Base-by-base conservation (phyloP, 2,113 vertebrate genomes). In the Prionailurus viverrinus region DNA sequence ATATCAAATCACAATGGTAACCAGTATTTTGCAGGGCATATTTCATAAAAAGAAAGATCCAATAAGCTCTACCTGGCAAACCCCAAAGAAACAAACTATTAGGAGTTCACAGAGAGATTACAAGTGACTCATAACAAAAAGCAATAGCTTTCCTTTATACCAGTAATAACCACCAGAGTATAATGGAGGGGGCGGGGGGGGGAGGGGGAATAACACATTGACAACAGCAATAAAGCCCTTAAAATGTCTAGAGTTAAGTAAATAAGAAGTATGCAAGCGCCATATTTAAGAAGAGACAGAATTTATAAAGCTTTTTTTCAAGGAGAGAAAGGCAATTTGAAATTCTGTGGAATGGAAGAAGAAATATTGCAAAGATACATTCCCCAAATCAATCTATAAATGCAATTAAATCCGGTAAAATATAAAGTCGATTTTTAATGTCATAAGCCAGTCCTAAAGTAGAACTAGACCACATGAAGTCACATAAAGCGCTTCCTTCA, bases 11-110 rank as follows among this genome's bases (percentile, higher is more conserved):
- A 93, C 27, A 84, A n/a, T 5, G 29, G 87, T 89, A 93, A 71
- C 9, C 33, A 71, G 25, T 89, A 85, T 61, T 93, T 71, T 93
- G 1, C 45, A 85, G 25, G 58, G 58, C 8, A 74, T 73, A 93
- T 78, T 68, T 95, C 58, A 86, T 53, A 45, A 41, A 81, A 83
- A 93, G 53, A 96, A 96, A 97, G 25, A 74, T 80, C 39, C 36
- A 92, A 23, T 78, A 83, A 82, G 9, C 9, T 73, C 82, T 92
- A 82, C 66, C 53, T 86, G 14, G 31, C 0, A 89, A 92, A 85
- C 82, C 21, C 53, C 29, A 95, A 94, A 86, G 58, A 97, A 96
- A 91, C 1, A 76, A 53, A 53, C 73, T 96, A 82, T 61, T 85
- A 73, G 41, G 9, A 74, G 91, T 91, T 96, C 55, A 95, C 23